phyloP scores from a whole-genome alignment of 2,113 vertebrate genomes.

The Pseudorhombus dupliciocellatus region DNA sequence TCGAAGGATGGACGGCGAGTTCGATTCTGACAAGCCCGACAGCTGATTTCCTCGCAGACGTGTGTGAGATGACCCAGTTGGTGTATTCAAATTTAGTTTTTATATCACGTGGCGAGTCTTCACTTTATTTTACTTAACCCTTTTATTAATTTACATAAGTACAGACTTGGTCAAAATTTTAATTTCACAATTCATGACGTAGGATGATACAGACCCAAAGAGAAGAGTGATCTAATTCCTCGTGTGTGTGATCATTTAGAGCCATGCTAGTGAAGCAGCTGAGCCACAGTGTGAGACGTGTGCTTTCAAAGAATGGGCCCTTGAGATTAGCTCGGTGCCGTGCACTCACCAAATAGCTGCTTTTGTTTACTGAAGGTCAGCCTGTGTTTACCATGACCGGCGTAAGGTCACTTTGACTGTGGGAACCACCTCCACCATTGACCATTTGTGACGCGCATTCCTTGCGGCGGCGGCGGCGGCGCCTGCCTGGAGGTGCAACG shows the following conservation, averaged over 20 bases:
- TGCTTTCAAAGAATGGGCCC: conserved; percentile 4
- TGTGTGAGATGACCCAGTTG: background rate
- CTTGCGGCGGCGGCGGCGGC: background rate
- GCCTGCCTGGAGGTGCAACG: conserved; percentile 1
- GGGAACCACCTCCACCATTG: conserved; percentile 24
- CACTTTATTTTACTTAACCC: no score
- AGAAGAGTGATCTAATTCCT: background rate
- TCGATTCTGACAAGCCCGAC: conserved; percentile 17
- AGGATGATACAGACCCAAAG: background rate
- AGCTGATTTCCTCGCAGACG: conserved; percentile 1
- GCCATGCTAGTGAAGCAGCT: background rate
- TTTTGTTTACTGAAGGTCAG: conserved; percentile 54
- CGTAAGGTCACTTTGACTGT: conserved; percentile 43
- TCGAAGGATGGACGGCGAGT: background rate
- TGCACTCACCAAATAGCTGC: conserved; percentile 42
- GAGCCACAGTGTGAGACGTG: background rate
- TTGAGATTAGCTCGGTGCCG: conserved; percentile 51
- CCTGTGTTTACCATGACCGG: conserved; percentile 47
- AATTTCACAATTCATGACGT: no score
- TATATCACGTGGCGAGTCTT: no score
- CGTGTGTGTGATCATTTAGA: background rate
- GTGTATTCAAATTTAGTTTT: no score
- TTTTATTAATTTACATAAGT: no score
- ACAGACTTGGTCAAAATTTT: no score
- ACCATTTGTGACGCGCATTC: conserved; percentile 47